These are phyloP conservation scores for Habrosyne pyritoides DNA, from an alignment of 2,888 invertebrate species.

Conservation along the genomic window DNA sequence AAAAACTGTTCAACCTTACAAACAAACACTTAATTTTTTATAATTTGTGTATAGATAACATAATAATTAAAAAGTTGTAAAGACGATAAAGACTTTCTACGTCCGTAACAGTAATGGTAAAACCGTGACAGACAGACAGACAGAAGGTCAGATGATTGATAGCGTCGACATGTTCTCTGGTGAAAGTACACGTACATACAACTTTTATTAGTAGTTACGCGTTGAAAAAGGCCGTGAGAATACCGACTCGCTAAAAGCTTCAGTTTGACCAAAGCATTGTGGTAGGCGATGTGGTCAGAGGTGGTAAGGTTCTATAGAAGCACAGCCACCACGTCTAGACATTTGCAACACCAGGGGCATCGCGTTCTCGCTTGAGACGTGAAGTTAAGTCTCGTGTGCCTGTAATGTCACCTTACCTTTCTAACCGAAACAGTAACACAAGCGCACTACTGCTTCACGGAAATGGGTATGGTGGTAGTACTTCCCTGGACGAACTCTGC, in stretches of 20 bases:
- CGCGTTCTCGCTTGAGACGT: too few species aligned
- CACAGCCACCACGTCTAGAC: too few species aligned
- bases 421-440: too few species aligned
- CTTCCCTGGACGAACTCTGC: too few species aligned
- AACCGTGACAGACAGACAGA: constrained; percentile 3
- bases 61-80: background rate
- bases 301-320: background rate
- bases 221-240: background rate
- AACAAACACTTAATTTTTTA: too few species aligned
- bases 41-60: too few species aligned
- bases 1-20: too few species aligned
- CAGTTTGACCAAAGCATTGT: background rate
- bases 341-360: too few species aligned
- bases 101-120: background rate
- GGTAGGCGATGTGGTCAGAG: background rate
- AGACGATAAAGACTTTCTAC: background rate
- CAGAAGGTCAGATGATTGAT: constrained; percentile 1
- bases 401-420: too few species aligned
- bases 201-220: background rate
- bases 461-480: too few species aligned
- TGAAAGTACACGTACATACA: background rate
- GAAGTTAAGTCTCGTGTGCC: too few species aligned
- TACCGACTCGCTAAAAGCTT: background rate
- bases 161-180: background rate
- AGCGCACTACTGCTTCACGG: too few species aligned